A percentile compares a stretch with the other conserved stretches of the same genome.
Evolutionary conservation across 2,888 invertebrate species (phyloP).

Genomic region (Cosmia pyralina): DNA sequence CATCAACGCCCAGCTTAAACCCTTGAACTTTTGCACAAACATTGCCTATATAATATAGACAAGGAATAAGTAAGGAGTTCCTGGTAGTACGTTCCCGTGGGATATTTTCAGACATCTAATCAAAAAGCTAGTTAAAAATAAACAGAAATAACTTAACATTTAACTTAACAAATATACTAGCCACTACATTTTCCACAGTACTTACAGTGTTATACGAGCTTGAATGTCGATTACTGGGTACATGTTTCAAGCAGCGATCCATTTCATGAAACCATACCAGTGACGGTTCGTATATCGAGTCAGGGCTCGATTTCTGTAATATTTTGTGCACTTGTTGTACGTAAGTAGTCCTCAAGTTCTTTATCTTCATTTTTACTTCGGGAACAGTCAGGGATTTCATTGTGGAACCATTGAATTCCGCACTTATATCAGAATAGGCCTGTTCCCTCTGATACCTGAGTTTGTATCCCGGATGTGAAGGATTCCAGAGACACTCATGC

Average conservation of each 20-base stretch:
- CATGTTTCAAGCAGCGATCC: slow-evolving; percentile 82
- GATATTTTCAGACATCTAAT: too few species aligned
- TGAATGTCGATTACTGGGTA: slow-evolving; percentile 76
- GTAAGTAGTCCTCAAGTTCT: slow-evolving; percentile 87
- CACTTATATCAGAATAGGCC: slow-evolving; percentile 79
- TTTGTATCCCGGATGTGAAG: slow-evolving; percentile 82
- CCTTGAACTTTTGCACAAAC: too few species aligned
- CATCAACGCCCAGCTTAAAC: too few species aligned
- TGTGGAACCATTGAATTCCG: slow-evolving; percentile 77
- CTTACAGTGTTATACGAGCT: slow-evolving; percentile 64
- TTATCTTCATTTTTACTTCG: slow-evolving; percentile 87
- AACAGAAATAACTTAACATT: too few species aligned
- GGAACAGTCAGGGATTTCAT: slow-evolving; percentile 76
- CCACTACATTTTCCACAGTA: too few species aligned
- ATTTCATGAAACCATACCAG: slow-evolving; percentile 85
- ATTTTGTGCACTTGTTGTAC: slow-evolving; percentile 87
- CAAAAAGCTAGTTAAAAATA: too few species aligned
- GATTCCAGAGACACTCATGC: slow-evolving; percentile 88
- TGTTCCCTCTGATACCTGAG: slow-evolving; percentile 78
- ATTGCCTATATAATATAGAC: too few species aligned
- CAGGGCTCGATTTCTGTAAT: slow-evolving; percentile 80
- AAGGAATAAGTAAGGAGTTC: too few species aligned
- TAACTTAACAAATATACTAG: too few species aligned
- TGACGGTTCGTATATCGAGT: slow-evolving; percentile 81
- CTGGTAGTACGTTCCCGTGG: too few species aligned